Percentiles rank a stretch among this genome's conserved stretches.
phyloP scores from a whole-genome alignment of 2,888 invertebrate genomes.

The Napeogenes sylphis region DNA sequence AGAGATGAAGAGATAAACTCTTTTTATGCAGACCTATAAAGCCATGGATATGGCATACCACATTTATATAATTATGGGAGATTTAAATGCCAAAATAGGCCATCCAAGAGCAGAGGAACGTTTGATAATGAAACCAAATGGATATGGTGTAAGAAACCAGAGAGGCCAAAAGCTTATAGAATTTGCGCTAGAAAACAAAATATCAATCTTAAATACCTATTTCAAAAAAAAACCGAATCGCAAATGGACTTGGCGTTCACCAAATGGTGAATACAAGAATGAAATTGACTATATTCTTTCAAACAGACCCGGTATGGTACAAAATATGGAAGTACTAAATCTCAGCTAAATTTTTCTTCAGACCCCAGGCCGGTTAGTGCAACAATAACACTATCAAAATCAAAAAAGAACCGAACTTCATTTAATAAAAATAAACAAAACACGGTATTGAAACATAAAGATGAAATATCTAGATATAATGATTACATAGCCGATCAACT shows the following conservation, averaged over 20 bases:
- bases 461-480: constrained; percentile 18
- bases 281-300: constrained; percentile 22
- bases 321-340: constrained; percentile 19
- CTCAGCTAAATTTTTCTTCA: constrained; percentile 18
- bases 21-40: constrained; percentile 22
- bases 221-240: constrained; percentile 24
- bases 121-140: no score
- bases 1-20: constrained; percentile 25
- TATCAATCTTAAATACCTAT: constrained; percentile 32
- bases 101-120: no score
- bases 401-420: not conserved
- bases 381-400: constrained; percentile 8
- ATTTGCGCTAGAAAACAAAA: constrained; percentile 31
- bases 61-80: constrained; percentile 23
- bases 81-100: constrained; percentile 21
- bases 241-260: constrained; percentile 34
- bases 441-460: no score
- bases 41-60: constrained; percentile 22
- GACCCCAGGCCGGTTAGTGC: constrained; percentile 21
- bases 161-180: constrained; percentile 21
- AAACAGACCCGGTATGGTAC: constrained; percentile 9
- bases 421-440: no score
- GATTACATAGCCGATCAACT: constrained; percentile 9
- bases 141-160: no score
- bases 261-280: constrained; percentile 17